Evolutionary conservation across 2,888 invertebrate genomes (phyloP).

Genomic region (Unio delphinus): DNA sequence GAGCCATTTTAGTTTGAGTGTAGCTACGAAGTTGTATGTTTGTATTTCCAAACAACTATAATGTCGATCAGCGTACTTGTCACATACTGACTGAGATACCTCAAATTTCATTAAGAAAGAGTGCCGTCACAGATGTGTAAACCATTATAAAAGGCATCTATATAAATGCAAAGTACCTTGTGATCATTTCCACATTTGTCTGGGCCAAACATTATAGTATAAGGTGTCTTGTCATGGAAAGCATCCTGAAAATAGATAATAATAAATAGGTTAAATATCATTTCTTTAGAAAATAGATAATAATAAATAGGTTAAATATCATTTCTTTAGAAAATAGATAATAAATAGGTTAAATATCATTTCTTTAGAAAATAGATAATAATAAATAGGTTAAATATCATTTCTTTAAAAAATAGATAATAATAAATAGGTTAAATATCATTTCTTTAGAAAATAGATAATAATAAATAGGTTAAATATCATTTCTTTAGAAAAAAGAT

Average conservation of each 20-base stretch:
- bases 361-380: conserved; percentile 31
- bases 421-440: neutral
- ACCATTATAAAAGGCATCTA: neutral
- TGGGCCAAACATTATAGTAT: conserved; percentile 99
- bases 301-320: no score
- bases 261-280: neutral
- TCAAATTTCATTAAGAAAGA: no score
- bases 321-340: neutral
- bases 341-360: neutral
- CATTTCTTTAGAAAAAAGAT: conserved; percentile 32
- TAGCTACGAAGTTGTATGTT: no score
- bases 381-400: neutral
- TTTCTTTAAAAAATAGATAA: conserved; percentile 31
- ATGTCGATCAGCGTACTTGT: no score
- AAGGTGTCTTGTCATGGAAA: conserved; percentile 96
- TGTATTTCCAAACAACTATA: no score
- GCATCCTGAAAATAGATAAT: conserved; percentile 73
- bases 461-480: neutral
- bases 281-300: no score
- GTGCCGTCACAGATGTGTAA: no score
- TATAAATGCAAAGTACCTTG: conserved; percentile 77
- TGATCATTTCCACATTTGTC: conserved; percentile 98
- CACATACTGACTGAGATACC: no score
- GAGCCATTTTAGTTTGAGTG: no score
- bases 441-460: conserved; percentile 32